These are phyloP conservation scores for Mus musculus DNA, from an alignment of 2,113 vertebrate species.

Conservation along the genomic window DNA sequence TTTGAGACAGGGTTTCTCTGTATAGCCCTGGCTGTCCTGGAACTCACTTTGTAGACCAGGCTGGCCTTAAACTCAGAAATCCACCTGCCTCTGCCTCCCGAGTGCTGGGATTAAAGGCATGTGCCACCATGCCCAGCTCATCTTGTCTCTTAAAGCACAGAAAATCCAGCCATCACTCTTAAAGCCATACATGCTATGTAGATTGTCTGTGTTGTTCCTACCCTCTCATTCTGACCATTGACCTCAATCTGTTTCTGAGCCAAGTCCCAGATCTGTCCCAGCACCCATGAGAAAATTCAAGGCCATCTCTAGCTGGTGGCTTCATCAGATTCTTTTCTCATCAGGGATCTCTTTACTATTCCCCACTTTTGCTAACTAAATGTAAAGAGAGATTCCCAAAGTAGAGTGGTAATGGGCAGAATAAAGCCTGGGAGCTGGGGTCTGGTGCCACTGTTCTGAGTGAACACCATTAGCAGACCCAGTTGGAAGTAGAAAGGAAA, in stretches of 20 bases:
- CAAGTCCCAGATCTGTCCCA: background rate
- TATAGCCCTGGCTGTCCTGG: too few species aligned
- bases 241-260: background rate
- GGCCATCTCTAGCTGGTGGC: background rate
- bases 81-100: too few species aligned
- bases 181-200: background rate
- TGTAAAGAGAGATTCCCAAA: background rate
- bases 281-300: background rate
- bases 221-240: background rate
- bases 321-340: background rate
- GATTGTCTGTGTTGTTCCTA: background rate
- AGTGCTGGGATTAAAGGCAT: too few species aligned
- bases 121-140: background rate
- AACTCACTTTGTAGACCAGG: too few species aligned
- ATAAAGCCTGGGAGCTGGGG: too few species aligned
- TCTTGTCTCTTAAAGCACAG: background rate
- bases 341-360: background rate
- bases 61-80: too few species aligned
- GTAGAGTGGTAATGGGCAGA: background rate
- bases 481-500: too few species aligned
- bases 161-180: background rate
- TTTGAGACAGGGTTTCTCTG: too few species aligned
- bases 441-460: background rate
- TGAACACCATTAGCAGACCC: too few species aligned
- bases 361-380: background rate